Evolutionary conservation across 2,888 invertebrate genomes (phyloP).

Genomic region (Agrilus cyanescens): DNA sequence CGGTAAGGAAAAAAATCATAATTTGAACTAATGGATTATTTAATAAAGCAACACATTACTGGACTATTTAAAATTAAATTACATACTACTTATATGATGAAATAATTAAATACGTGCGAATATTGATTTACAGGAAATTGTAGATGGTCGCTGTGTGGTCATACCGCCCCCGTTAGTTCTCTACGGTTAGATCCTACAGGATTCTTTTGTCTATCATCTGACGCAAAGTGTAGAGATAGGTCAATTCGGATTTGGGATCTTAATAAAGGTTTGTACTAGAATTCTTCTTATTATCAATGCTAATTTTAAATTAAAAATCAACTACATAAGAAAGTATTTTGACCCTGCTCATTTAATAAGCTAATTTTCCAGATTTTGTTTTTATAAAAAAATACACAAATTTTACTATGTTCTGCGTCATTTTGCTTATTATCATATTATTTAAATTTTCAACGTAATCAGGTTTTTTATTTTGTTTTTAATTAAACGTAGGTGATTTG

Average conservation of each 20-base stretch:
- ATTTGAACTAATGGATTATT: not conserved
- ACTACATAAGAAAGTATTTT: too few species aligned
- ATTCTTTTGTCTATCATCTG: slow-evolving; percentile 60
- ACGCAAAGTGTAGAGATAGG: slow-evolving; percentile 57
- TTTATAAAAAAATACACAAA: too few species aligned
- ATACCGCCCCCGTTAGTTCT: slow-evolving; percentile 63
- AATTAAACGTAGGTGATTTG: slow-evolving; percentile 50
- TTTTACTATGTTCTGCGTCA: too few species aligned
- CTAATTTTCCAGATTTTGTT: too few species aligned
- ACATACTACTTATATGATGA: too few species aligned
- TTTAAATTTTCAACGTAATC: too few species aligned
- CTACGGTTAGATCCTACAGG: slow-evolving; percentile 64
- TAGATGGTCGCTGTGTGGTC: slow-evolving; percentile 63
- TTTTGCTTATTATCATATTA: too few species aligned
- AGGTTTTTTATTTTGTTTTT: too few species aligned
- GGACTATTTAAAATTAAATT: slow-evolving; percentile 1
- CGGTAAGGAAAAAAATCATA: slow-evolving; percentile 34
- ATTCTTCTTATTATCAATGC: slow-evolving; percentile 1
- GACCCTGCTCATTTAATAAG: too few species aligned
- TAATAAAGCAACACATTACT: not conserved
- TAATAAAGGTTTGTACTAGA: slow-evolving; percentile 48
- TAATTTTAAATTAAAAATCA: too few species aligned
- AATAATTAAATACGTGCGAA: too few species aligned
- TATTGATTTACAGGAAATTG: slow-evolving; percentile 50
- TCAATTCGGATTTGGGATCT: slow-evolving; percentile 75